These are phyloP conservation scores for Sphaeramia orbicularis DNA, from an alignment of 2,797 vertebrate species.

Conservation along the genomic window DNA sequence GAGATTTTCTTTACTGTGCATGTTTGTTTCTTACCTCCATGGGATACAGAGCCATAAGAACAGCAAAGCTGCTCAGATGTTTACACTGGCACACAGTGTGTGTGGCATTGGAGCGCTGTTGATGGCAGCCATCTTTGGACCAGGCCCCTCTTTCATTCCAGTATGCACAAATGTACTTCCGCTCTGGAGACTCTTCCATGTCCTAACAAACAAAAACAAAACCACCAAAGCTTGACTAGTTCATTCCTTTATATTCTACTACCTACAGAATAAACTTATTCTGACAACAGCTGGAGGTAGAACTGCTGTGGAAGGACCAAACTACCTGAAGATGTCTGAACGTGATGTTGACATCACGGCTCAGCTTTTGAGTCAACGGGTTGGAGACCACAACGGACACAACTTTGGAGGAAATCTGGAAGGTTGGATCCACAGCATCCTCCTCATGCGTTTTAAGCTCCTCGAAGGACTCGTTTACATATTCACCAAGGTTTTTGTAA, in stretches of 20 bases:
- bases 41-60: constrained; percentile 88
- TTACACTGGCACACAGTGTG: constrained; percentile 80
- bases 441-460: constrained; percentile 32
- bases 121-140: constrained; percentile 82
- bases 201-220: constrained; percentile 38
- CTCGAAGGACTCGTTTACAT: constrained; percentile 61
- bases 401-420: constrained; percentile 65
- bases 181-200: not conserved
- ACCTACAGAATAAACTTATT: no score
- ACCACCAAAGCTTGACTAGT: no score
- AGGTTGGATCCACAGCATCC: constrained; percentile 23
- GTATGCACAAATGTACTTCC: constrained; percentile 83
- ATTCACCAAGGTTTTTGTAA: constrained; percentile 70
- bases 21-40: constrained; percentile 79
- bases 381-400: constrained; percentile 80
- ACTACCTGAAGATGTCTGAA: constrained; percentile 72
- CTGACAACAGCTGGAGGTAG: not conserved
- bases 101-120: constrained; percentile 31
- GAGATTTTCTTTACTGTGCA: not conserved
- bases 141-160: constrained; percentile 82
- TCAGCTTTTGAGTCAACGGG: constrained; percentile 69
- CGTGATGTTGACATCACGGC: constrained; percentile 61
- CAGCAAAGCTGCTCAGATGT: constrained; percentile 91
- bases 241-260: no score
- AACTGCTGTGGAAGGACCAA: not conserved